Percentiles rank a stretch among this genome's conserved stretches.
Conservation (phyloP, 92 coral and sea anemone genomes). For the Parazoanthus darwini region DNA sequence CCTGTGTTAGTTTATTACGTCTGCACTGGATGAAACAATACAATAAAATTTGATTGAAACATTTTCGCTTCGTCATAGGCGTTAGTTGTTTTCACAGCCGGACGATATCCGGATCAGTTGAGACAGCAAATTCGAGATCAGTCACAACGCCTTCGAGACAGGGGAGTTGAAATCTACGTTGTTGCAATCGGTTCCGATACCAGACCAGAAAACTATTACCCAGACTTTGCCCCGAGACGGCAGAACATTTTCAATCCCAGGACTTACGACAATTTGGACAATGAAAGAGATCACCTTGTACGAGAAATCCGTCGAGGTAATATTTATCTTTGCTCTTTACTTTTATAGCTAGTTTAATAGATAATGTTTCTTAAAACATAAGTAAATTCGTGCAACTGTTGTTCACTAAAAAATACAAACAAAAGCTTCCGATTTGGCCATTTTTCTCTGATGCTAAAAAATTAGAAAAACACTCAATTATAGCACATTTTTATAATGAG, state of each 20-base stretch:
- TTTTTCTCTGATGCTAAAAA: too few species aligned
- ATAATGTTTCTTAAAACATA: too few species aligned
- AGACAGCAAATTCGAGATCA: conserved; percentile 24
- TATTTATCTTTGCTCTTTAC: too few species aligned
- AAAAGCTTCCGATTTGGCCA: too few species aligned
- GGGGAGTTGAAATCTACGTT: conserved; percentile 70
- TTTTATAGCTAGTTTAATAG: too few species aligned
- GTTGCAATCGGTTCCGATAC: conserved; percentile 58
- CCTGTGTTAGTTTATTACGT: too few species aligned
- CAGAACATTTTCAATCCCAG: conserved; percentile 50
- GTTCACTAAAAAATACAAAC: too few species aligned
- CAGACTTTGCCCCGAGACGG: conserved; percentile 6
- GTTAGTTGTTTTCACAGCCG: conserved; percentile 6
- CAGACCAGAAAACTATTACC: conserved; percentile 33
- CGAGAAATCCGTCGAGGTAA: conserved; percentile 3
- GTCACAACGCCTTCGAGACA: conserved; percentile 47
- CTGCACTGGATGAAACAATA: too few species aligned
- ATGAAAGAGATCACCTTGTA: conserved; percentile 33
- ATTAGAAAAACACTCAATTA: too few species aligned
- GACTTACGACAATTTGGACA: conserved; percentile 51
- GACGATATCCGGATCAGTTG: not conserved
- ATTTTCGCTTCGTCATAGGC: not conserved
- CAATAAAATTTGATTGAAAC: not conserved
- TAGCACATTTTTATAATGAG: too few species aligned
- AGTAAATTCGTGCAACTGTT: too few species aligned